Evolutionary conservation across 1,140 invertebrate species (phyloP).

Genomic region (Paraescarpia echinospica): DNA sequence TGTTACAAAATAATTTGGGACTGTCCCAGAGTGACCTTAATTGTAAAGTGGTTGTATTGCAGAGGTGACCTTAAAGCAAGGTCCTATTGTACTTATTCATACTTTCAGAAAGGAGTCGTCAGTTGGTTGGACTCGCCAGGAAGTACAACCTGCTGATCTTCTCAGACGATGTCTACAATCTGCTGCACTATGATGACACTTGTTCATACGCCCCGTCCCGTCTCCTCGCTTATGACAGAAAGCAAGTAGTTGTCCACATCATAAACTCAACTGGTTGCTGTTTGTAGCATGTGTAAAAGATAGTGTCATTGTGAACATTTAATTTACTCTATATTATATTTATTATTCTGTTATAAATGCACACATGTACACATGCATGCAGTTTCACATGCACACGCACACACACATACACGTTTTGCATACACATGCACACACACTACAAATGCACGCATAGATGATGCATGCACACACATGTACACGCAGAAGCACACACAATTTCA

Average conservation of each 20-base stretch:
- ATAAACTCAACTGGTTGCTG: neutral
- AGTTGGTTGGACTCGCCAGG: conserved; percentile 62
- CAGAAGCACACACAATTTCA: no score
- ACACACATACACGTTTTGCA: neutral
- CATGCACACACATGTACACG: no score
- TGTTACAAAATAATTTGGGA: no score
- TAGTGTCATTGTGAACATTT: neutral
- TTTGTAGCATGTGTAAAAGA: neutral
- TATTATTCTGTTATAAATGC: no score
- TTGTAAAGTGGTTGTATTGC: no score
- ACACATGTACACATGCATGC: neutral
- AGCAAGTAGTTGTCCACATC: conserved; percentile 33
- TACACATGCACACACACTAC: neutral
- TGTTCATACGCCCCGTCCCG: conserved; percentile 56
- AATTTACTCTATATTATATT: no score
- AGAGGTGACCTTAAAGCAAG: no score
- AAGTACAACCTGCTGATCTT: conserved; percentile 64
- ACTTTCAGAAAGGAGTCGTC: conserved; percentile 56
- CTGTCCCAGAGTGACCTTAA: no score
- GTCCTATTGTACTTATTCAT: neutral
- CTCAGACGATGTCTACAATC: conserved; percentile 72
- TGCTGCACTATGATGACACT: conserved; percentile 62
- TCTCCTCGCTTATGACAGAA: conserved; percentile 63
- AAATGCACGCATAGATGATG: no score
- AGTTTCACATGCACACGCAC: neutral